phyloP scores from a whole-genome alignment of 2,888 invertebrate genomes.

The Dasysyrphus albostriatus region DNA sequence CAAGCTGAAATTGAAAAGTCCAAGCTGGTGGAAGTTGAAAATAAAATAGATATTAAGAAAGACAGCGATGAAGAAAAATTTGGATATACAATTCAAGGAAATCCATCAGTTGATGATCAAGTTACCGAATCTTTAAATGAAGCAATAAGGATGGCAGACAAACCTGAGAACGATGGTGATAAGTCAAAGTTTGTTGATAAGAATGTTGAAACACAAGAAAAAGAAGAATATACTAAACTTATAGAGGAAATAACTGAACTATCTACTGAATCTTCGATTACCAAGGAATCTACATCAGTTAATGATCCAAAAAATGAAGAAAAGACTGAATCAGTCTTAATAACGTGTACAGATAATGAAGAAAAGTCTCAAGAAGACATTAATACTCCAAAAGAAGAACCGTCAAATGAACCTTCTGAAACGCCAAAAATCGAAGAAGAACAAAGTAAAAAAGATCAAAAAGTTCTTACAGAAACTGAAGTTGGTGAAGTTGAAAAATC shows the following conservation, averaged over 20 bases:
- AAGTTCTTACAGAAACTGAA: background rate
- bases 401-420: background rate
- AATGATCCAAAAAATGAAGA: background rate
- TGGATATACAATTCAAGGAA: background rate
- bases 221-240: background rate
- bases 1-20: background rate
- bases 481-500: background rate
- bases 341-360: background rate
- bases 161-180: background rate
- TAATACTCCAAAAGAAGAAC: background rate
- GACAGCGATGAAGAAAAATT: background rate
- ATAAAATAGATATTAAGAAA: background rate
- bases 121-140: background rate
- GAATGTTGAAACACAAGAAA: background rate
- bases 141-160: background rate
- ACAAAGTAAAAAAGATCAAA: background rate
- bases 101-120: background rate
- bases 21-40: background rate
- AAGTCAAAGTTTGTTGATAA: background rate
- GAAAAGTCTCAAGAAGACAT: background rate
- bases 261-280: background rate
- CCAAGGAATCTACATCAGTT: background rate
- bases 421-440: background rate
- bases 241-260: background rate
- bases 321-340: too few relatives aligned